Percentiles rank a stretch among this genome's conserved stretches.
phyloP scores from a whole-genome alignment of 2,888 invertebrate genomes.

The Toxonevra muliebris region DNA sequence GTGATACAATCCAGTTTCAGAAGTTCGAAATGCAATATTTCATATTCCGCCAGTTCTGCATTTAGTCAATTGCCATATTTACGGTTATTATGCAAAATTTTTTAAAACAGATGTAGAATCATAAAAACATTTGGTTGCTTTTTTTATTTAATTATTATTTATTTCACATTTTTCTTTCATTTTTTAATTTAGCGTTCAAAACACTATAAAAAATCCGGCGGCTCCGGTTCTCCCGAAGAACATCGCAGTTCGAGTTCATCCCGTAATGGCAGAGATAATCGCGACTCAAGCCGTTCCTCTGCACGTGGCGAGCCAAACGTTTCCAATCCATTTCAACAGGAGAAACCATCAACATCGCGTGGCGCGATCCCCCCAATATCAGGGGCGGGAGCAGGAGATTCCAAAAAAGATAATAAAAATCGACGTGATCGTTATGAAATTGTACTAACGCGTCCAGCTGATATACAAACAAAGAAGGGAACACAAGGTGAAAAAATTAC shows the following conservation, averaged over 20 bases:
- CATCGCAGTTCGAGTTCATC: conserved; percentile 29
- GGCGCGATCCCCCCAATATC: neutral
- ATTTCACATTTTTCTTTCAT: too few relatives aligned
- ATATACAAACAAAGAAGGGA: conserved; percentile 64
- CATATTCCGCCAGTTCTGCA: too few relatives aligned
- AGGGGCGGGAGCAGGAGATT: neutral
- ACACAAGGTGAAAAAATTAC: conserved; percentile 66
- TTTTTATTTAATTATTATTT: too few relatives aligned
- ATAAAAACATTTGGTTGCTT: too few relatives aligned
- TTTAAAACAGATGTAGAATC: too few relatives aligned
- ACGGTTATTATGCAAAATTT: too few relatives aligned
- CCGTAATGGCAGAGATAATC: conserved; percentile 27
- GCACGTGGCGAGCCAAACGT: conserved; percentile 8
- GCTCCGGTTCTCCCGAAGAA: conserved; percentile 36
- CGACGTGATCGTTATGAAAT: conserved; percentile 40
- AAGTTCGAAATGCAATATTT: too few relatives aligned
- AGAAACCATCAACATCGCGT: conserved; percentile 25
- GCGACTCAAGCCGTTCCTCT: conserved; percentile 12
- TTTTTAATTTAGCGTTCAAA: conserved; percentile 29
- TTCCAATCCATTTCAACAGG: conserved; percentile 17
- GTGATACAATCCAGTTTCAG: too few relatives aligned
- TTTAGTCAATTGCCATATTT: too few relatives aligned
- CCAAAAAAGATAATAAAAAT: neutral
- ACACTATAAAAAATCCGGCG: conserved; percentile 23
- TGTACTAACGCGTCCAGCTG: conserved; percentile 56